Conservation (phyloP, 2,888 invertebrate genomes). For the Patella caerulea region DNA sequence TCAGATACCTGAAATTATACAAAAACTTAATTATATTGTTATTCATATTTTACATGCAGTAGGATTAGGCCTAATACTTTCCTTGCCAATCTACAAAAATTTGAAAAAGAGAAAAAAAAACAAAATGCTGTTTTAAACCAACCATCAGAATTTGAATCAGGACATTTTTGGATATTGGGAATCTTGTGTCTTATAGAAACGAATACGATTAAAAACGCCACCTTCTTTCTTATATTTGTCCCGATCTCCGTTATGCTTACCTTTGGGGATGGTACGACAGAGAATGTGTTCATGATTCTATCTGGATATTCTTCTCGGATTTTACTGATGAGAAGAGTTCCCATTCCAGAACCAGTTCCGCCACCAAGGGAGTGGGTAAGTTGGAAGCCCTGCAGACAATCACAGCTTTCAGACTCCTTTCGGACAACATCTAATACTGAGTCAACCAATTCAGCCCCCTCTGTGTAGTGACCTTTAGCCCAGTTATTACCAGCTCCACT, state of each 20-base stretch:
- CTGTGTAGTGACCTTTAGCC: conserved; percentile 10
- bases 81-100: too few species aligned
- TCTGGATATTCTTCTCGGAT: conserved; percentile 6
- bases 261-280: conserved; percentile 4
- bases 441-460: neutral
- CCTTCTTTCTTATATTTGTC: too few species aligned
- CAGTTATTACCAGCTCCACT: conserved; percentile 4
- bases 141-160: too few species aligned
- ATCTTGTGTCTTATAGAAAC: too few species aligned
- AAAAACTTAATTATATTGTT: too few species aligned
- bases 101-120: too few species aligned
- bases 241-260: neutral
- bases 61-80: too few species aligned
- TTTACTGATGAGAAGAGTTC: conserved; percentile 1
- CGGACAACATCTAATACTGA: conserved; percentile 3
- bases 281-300: conserved; percentile 5
- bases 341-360: conserved; percentile 7
- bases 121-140: too few species aligned
- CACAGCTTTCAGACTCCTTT: conserved; percentile 2
- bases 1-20: neutral
- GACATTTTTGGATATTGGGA: too few species aligned
- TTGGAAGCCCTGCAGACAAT: conserved; percentile 1
- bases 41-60: too few species aligned
- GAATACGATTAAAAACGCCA: too few species aligned
- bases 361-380: conserved; percentile 7